Conservation (phyloP, 2,113 vertebrate genomes). For the Turnix velox region DNA sequence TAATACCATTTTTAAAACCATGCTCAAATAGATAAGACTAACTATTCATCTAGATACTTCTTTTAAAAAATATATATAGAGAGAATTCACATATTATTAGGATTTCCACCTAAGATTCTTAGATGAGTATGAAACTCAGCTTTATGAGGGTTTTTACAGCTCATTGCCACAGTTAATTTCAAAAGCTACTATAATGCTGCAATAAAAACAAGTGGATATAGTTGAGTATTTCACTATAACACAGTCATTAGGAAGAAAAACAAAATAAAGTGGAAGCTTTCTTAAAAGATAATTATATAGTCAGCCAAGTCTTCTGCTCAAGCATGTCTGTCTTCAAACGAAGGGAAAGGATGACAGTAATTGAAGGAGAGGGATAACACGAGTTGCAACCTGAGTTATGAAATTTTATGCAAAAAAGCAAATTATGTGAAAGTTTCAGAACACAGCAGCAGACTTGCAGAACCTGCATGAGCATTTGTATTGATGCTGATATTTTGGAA, state of each 20-base stretch:
- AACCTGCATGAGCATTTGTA: neutral
- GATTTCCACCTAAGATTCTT: neutral
- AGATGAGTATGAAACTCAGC: neutral
- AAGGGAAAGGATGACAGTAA: neutral
- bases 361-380: neutral
- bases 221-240: neutral
- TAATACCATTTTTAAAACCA: neutral
- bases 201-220: conserved; percentile 5
- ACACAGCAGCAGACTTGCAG: neutral
- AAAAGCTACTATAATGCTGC: neutral
- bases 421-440: neutral
- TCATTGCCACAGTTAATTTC: neutral
- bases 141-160: neutral
- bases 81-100: neutral
- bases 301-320: neutral
- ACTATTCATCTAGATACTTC: neutral
- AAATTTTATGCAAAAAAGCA: neutral
- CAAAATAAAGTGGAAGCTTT: neutral
- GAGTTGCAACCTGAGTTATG: neutral
- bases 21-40: too few species aligned
- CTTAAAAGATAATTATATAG: neutral
- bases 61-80: neutral
- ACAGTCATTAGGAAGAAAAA: neutral
- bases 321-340: neutral
- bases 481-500: neutral